Evolutionary conservation across 2,888 invertebrate species (phyloP).

Genomic region (Linnaemya tessellans): DNA sequence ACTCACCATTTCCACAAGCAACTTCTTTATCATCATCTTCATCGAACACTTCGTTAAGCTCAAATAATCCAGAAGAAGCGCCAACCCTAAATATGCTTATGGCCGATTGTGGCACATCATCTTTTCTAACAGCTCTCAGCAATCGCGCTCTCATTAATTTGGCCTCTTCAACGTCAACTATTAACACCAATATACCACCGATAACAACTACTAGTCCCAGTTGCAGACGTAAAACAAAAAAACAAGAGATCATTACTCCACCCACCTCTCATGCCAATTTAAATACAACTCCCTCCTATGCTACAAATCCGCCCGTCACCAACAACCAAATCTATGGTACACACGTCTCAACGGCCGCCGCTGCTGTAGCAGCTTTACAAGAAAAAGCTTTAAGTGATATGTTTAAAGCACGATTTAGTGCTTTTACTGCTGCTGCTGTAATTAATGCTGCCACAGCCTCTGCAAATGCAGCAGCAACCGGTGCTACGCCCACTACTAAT

Average conservation of each 20-base stretch:
- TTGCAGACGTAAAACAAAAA: slow-evolving; percentile 64
- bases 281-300: slow-evolving; percentile 69
- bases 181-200: slow-evolving; percentile 43
- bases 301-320: slow-evolving; percentile 72
- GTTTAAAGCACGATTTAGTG: slow-evolving; percentile 77
- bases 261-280: slow-evolving; percentile 25
- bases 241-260: slow-evolving; percentile 18
- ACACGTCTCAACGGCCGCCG: slow-evolving; percentile 59
- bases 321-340: slow-evolving; percentile 71
- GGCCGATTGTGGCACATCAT: slow-evolving; percentile 58
- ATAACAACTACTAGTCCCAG: slow-evolving; percentile 56
- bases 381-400: slow-evolving; percentile 77
- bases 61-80: slow-evolving; percentile 58
- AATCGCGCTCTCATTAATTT: slow-evolving; percentile 56
- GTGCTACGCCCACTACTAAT: slow-evolving; percentile 27
- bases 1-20: slow-evolving; percentile 52
- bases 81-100: slow-evolving; percentile 59
- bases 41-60: slow-evolving; percentile 40
- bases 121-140: slow-evolving; percentile 54
- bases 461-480: slow-evolving; percentile 55
- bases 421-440: slow-evolving; percentile 74
- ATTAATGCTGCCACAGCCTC: slow-evolving; percentile 63
- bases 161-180: slow-evolving; percentile 52
- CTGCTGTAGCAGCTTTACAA: slow-evolving; percentile 74
- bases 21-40: slow-evolving; percentile 45